Conservation (phyloP, 2,888 invertebrate genomes). For the Pyrrhia umbra region DNA sequence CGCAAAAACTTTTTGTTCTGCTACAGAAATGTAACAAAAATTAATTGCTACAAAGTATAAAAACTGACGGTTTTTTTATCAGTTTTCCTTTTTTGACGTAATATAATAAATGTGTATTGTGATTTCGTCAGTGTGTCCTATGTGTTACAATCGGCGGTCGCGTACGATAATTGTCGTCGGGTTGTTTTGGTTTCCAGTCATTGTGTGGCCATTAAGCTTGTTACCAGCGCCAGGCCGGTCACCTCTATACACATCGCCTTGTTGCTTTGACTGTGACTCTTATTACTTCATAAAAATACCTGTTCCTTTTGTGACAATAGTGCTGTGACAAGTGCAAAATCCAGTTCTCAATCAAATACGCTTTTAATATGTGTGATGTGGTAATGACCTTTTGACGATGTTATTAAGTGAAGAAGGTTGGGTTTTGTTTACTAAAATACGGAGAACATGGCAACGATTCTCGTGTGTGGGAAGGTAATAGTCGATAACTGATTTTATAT, state of each 20-base stretch:
- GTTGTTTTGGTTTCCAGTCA: constrained; percentile 80
- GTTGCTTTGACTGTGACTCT: constrained; percentile 10
- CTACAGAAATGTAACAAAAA: constrained; percentile 25
- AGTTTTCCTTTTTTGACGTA: constrained; percentile 1
- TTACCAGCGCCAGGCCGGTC: constrained; percentile 63
- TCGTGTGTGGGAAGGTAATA: constrained; percentile 68
- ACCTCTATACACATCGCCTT: constrained; percentile 35
- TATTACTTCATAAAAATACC: constrained; percentile 24
- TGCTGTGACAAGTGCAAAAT: constrained; percentile 6
- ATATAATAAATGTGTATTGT: neutral
- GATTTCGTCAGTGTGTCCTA: constrained; percentile 30
- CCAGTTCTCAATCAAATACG: constrained; percentile 8
- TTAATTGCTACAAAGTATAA: constrained; percentile 5
- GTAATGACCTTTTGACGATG: constrained; percentile 60
- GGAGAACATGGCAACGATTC: constrained; percentile 66
- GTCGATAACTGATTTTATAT: constrained; percentile 33
- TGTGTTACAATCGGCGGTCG: constrained; percentile 64
- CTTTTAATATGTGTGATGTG: constrained; percentile 25
- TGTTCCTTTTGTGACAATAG: constrained; percentile 10
- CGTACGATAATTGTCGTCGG: constrained; percentile 68
- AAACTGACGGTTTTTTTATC: constrained; percentile 6
- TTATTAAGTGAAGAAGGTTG: constrained; percentile 60
- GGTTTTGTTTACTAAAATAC: constrained; percentile 56
- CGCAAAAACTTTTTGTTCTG: constrained; percentile 30
- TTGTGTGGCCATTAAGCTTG: constrained; percentile 75